phyloP scores from a whole-genome alignment of 2,888 invertebrate species.

The Melanostoma scalare region DNA sequence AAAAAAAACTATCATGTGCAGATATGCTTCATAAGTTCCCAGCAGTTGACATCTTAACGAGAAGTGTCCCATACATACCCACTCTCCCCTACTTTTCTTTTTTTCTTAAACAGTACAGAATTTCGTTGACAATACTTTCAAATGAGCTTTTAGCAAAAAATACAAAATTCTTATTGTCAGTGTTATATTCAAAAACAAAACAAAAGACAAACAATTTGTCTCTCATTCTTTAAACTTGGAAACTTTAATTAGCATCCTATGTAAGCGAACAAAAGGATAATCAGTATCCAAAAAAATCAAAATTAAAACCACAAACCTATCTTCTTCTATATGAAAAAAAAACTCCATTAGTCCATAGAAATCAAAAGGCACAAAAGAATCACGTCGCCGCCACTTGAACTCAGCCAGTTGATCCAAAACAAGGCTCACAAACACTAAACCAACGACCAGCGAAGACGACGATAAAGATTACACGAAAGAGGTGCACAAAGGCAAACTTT shows the following conservation, averaged over 20 bases:
- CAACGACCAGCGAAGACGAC: constrained; percentile 20
- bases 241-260: background rate
- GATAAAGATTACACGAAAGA: constrained; percentile 54
- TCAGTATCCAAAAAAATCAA: constrained; percentile 16
- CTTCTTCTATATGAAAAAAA: constrained; percentile 12
- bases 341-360: constrained; percentile 58
- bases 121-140: too few species aligned
- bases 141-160: too few species aligned
- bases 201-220: background rate
- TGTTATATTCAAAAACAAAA: too few species aligned
- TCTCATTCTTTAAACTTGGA: background rate
- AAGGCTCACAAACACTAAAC: background rate
- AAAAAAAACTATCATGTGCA: too few species aligned
- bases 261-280: background rate
- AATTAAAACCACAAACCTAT: constrained; percentile 24
- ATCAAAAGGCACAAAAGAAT: constrained; percentile 64
- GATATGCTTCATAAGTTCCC: too few species aligned
- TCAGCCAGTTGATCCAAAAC: constrained; percentile 38
- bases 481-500: constrained; percentile 65
- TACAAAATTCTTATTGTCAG: background rate
- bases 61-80: too few species aligned
- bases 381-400: constrained; percentile 66
- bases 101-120: too few species aligned
- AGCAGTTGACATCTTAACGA: too few species aligned
- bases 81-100: too few species aligned